Percentiles rank a stretch among this genome's conserved stretches.
Evolutionary conservation across 2,113 vertebrate species (phyloP).

Genomic region (Pelusios castaneus): DNA sequence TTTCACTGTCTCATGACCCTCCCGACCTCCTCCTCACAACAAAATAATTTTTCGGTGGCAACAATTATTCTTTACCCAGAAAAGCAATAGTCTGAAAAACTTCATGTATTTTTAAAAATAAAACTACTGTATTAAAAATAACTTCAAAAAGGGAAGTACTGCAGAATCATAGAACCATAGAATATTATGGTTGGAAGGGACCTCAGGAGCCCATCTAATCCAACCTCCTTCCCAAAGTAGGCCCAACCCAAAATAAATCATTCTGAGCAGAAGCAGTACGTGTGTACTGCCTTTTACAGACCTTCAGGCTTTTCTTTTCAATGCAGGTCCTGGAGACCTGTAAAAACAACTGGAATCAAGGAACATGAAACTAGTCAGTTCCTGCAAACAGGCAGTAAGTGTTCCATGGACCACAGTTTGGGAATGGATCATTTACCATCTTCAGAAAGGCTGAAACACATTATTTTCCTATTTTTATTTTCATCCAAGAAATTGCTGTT

Average conservation of each 20-base stretch:
- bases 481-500: neutral
- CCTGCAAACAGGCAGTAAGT: neutral
- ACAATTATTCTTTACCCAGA: neutral
- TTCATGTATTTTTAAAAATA: neutral
- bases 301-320: neutral
- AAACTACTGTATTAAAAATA: neutral
- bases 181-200: too few relatives aligned
- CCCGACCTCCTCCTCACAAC: neutral
- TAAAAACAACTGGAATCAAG: neutral
- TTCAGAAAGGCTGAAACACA: neutral
- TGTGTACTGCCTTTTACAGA: neutral
- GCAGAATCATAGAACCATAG: too few relatives aligned
- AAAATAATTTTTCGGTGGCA: neutral
- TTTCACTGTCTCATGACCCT: neutral
- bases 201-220: too few relatives aligned
- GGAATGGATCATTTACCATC: neutral
- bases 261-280: neutral
- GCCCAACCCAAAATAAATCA: too few relatives aligned
- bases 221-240: too few relatives aligned
- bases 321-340: neutral
- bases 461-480: neutral
- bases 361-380: neutral
- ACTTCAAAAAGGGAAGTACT: neutral
- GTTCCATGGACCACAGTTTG: neutral
- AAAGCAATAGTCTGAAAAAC: neutral